Percentiles rank a stretch among this genome's conserved stretches.
Conservation (phyloP, 2,797 vertebrate genomes). For the Cacajao melanocephalus region DNA sequence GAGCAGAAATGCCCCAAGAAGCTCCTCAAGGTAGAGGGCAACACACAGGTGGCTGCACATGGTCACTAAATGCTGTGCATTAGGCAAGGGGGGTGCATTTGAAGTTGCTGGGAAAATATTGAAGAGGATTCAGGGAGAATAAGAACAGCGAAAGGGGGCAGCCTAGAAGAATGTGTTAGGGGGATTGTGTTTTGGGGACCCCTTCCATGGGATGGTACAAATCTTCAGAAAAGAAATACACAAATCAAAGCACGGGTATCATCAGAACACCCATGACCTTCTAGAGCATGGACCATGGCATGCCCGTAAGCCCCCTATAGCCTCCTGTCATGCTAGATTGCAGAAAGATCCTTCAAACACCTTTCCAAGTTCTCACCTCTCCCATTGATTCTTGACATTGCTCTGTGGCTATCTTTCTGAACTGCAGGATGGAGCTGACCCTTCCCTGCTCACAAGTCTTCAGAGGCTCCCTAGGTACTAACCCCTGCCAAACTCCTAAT, state of each 20-base stretch:
- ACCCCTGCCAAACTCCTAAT: not conserved
- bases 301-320: fast-evolving
- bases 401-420: not conserved
- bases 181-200: fast-evolving
- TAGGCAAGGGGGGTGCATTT: no score
- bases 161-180: no score
- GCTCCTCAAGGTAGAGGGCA: no score
- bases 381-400: no score
- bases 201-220: not conserved
- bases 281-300: fast-evolving
- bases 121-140: not conserved
- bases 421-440: fast-evolving
- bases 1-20: not conserved
- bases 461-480: not conserved
- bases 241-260: fast-evolving
- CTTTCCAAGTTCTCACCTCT: not conserved
- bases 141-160: not conserved
- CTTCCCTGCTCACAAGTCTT: not conserved
- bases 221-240: not conserved
- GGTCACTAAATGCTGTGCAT: not conserved
- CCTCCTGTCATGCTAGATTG: fast-evolving
- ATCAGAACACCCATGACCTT: not conserved
- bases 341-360: fast-evolving
- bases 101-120: fast-evolving
- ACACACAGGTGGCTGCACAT: fast-evolving